A percentile compares a stretch with the other conserved stretches of the same genome.
Conservation (phyloP, 2,113 vertebrate species). For the Oreochromis tanganicae region DNA sequence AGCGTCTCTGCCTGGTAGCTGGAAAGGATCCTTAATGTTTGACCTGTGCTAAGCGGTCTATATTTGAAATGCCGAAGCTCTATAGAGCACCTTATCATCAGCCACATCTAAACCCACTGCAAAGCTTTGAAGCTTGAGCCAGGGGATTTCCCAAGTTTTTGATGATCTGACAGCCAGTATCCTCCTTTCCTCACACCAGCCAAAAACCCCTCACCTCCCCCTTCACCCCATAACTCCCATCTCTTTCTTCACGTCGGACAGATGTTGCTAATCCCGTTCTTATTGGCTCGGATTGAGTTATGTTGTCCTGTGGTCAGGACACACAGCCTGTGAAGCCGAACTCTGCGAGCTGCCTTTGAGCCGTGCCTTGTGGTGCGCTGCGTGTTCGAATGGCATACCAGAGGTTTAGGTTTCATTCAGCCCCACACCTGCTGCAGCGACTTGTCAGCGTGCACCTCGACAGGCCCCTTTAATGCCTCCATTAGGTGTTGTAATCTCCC, state of each 20-base stretch:
- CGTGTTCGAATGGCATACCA: conserved; percentile 16
- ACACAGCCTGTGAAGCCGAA: conserved; percentile 26
- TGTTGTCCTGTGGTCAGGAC: conserved; percentile 38
- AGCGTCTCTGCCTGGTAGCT: neutral
- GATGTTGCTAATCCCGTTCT: conserved; percentile 59
- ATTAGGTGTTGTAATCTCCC: conserved; percentile 69
- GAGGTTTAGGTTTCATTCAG: conserved; percentile 68
- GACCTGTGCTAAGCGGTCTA: conserved; percentile 2
- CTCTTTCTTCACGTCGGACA: conserved; percentile 27
- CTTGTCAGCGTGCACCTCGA: conserved; percentile 48
- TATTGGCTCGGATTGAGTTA: conserved; percentile 46
- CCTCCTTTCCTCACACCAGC: conserved; percentile 15
- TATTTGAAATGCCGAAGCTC: conserved; percentile 11
- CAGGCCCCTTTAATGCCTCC: conserved; percentile 60
- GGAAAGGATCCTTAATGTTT: neutral
- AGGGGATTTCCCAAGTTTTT: conserved; percentile 61
- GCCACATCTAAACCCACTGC: conserved; percentile 50
- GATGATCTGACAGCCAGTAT: conserved; percentile 37
- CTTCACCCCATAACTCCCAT: neutral
- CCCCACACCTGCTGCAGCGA: conserved; percentile 68
- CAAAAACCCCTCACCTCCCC: neutral
- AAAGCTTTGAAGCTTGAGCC: conserved; percentile 59
- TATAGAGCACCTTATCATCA: neutral
- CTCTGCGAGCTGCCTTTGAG: conserved; percentile 35
- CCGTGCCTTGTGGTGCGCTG: conserved; percentile 38